Conservation (phyloP, 1,140 invertebrate species). For the Tetranychus urticae region DNA sequence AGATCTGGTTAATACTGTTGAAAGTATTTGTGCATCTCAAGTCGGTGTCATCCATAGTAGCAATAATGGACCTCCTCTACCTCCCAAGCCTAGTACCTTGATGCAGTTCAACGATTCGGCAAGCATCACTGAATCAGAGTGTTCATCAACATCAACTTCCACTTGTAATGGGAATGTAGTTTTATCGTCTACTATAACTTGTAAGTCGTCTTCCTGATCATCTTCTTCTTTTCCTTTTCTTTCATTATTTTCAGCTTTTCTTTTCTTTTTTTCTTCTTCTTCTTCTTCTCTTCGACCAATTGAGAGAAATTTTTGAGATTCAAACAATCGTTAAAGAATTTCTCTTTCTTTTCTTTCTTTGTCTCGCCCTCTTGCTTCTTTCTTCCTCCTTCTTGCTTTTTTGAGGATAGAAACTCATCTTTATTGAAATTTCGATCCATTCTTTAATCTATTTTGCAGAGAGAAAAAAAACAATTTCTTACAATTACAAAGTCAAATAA, state of each 20-base stretch:
- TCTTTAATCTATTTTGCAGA: too few species aligned
- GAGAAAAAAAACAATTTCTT: too few species aligned
- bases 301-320: neutral
- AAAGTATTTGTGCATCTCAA: conserved; percentile 15
- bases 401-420: neutral
- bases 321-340: neutral
- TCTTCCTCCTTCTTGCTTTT: neutral
- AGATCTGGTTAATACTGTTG: conserved; percentile 15
- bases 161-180: neutral
- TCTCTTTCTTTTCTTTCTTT: neutral
- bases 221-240: neutral
- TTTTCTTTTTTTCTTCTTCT: neutral
- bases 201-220: neutral
- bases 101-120: neutral
- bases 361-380: neutral
- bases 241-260: neutral
- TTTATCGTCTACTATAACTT: neutral
- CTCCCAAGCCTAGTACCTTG: neutral
- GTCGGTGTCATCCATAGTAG: conserved; percentile 9
- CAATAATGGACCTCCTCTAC: neutral
- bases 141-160: neutral
- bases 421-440: too few species aligned
- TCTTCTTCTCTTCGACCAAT: neutral
- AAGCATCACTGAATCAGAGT: neutral
- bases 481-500: too few species aligned